A percentile compares a stretch with the other conserved stretches of the same genome.
Evolutionary conservation across 1,140 invertebrate species (phyloP).

Genomic region (Drosophila pruinosa): DNA sequence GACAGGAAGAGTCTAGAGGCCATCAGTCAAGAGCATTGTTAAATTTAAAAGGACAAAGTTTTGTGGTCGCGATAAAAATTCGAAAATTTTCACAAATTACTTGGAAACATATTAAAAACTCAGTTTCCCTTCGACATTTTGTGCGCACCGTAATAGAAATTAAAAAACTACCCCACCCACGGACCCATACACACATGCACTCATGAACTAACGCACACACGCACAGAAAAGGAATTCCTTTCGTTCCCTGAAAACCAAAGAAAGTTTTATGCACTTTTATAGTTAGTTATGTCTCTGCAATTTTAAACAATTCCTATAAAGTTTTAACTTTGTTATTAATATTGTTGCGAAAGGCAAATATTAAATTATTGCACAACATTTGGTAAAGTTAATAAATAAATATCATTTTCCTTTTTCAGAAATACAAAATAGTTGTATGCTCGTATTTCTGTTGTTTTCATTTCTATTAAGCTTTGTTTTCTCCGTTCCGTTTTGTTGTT

Average conservation of each 20-base stretch:
- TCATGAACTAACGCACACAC: neutral
- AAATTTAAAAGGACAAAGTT: slow-evolving; percentile 64
- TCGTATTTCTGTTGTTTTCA: neutral
- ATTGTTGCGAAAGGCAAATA: neutral
- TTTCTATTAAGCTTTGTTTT: neutral
- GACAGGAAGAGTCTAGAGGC: neutral
- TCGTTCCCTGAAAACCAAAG: neutral
- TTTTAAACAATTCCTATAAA: slow-evolving; percentile 14
- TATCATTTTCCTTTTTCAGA: neutral
- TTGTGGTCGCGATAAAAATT: slow-evolving; percentile 75
- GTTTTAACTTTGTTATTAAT: slow-evolving; percentile 17
- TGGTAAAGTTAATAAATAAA: neutral
- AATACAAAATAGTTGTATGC: neutral
- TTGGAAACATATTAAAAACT: slow-evolving; percentile 73
- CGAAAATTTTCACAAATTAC: slow-evolving; percentile 75
- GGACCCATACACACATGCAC: neutral
- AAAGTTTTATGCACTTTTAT: slow-evolving; percentile 41
- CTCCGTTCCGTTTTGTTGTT: neutral
- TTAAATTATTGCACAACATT: neutral
- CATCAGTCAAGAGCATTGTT: slow-evolving; percentile 23
- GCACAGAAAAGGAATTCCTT: slow-evolving; percentile 50
- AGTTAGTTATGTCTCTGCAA: slow-evolving; percentile 25
- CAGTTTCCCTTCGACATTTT: slow-evolving; percentile 29
- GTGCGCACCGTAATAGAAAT: slow-evolving; percentile 59
- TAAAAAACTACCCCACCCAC: slow-evolving; percentile 38